phyloP scores from a whole-genome alignment of 1,140 invertebrate genomes.

The Brachionus paranguensis region DNA sequence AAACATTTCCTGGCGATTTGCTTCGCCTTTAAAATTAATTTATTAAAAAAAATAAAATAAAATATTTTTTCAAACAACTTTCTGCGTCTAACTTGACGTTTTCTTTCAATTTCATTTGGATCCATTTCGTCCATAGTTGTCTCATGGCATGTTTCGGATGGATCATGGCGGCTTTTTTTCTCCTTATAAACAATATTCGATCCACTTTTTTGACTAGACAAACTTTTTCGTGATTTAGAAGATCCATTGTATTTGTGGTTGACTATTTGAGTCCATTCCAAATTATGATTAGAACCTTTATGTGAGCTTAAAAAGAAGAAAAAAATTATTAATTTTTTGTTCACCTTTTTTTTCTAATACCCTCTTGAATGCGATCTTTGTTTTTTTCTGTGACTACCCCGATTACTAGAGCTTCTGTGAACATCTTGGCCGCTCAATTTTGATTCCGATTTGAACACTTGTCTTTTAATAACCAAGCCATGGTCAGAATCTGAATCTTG shows the following conservation, averaged over 20 bases:
- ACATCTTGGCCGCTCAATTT: background rate
- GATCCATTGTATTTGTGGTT: background rate
- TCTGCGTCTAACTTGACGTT: slow-evolving; percentile 34
- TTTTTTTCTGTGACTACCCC: background rate
- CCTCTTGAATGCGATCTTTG: slow-evolving; percentile 4
- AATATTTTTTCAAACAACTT: background rate
- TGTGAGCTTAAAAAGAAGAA: background rate
- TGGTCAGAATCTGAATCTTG: slow-evolving; percentile 1
- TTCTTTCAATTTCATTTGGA: background rate
- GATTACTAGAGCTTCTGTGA: background rate
- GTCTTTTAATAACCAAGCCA: background rate
- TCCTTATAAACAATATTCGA: slow-evolving; percentile 4
- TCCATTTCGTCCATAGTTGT: slow-evolving; percentile 16
- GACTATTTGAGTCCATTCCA: background rate
- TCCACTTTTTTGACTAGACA: slow-evolving; percentile 27
- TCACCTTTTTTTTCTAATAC: background rate
- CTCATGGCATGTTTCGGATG: slow-evolving; percentile 33
- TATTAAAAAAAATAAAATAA: too few species aligned
- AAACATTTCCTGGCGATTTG: slow-evolving; percentile 29
- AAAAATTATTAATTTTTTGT: background rate
- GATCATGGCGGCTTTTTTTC: background rate
- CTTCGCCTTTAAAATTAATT: slow-evolving; percentile 30
- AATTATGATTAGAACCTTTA: background rate
- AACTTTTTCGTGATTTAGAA: slow-evolving; percentile 12
- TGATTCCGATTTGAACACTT: background rate